phyloP scores from a whole-genome alignment of 2,888 invertebrate species.

The Archips xylosteana region DNA sequence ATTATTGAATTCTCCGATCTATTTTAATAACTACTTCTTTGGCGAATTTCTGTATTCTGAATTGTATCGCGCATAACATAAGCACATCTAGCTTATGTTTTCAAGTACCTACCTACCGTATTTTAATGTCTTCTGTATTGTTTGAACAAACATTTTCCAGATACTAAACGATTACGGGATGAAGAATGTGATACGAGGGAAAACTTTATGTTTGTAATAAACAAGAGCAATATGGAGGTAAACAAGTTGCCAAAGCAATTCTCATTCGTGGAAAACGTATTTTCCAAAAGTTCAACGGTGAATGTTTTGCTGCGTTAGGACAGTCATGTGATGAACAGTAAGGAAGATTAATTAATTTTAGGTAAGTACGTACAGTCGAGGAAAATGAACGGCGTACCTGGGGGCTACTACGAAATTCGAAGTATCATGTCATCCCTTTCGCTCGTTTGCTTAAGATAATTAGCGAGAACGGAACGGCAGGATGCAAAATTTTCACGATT shows the following conservation, averaged over 20 bases:
- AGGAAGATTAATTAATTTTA: too few species aligned
- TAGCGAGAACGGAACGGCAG: too few species aligned
- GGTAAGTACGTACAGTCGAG: too few species aligned
- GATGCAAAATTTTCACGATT: too few species aligned
- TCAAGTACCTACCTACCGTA: not conserved
- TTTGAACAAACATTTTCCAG: not conserved
- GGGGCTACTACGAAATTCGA: too few species aligned
- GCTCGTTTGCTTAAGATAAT: too few species aligned
- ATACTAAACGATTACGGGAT: not conserved
- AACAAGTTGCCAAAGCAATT: constrained; percentile 8
- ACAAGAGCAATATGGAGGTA: constrained; percentile 15
- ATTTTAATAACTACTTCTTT: too few species aligned
- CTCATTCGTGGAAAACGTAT: constrained; percentile 1
- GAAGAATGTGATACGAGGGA: not conserved
- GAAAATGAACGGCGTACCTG: too few species aligned
- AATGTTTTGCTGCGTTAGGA: not conserved
- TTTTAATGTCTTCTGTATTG: not conserved
- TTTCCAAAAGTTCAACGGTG: constrained; percentile 5
- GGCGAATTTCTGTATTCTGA: too few species aligned
- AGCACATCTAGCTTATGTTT: not conserved
- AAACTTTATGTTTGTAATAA: not conserved
- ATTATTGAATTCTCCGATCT: too few species aligned
- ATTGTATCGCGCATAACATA: too few species aligned
- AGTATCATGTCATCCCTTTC: too few species aligned
- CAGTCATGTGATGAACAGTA: constrained; percentile 1